These are phyloP conservation scores for Caenorhabditis parvicauda DNA, from an alignment of 2,888 invertebrate genomes.

Conservation along the genomic window DNA sequence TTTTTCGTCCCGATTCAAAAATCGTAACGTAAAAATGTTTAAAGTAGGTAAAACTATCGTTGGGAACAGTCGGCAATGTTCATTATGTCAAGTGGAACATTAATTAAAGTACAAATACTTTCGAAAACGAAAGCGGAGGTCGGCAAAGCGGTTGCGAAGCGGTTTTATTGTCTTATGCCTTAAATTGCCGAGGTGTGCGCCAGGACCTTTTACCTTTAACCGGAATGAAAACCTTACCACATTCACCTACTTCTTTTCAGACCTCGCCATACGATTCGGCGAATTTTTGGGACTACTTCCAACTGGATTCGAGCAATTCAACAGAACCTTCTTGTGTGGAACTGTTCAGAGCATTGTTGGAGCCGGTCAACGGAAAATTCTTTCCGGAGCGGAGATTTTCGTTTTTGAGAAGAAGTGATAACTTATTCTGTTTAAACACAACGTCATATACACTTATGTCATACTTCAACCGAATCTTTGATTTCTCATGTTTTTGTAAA, in stretches of 20 bases:
- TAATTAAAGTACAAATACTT: too few relatives aligned
- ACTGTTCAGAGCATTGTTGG: conserved; percentile 57
- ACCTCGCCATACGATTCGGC: conserved; percentile 20
- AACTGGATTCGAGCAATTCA: conserved; percentile 56
- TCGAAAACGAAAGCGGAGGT: too few relatives aligned
- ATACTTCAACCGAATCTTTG: too few relatives aligned
- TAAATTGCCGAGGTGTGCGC: too few relatives aligned
- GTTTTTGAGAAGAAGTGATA: conserved; percentile 43
- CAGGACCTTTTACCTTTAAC: conserved; percentile 13
- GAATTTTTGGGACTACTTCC: conserved; percentile 54
- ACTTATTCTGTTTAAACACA: conserved; percentile 1
- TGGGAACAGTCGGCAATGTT: not conserved
- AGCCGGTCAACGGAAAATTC: conserved; percentile 55
- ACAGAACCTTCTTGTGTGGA: conserved; percentile 54
- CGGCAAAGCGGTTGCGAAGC: too few relatives aligned
- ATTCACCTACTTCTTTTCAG: conserved; percentile 17
- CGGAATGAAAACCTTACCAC: conserved; percentile 23
- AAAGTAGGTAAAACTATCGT: not conserved
- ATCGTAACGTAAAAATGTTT: not conserved
- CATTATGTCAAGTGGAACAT: too few relatives aligned
- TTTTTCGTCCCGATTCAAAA: conserved; percentile 1
- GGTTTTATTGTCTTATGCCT: too few relatives aligned
- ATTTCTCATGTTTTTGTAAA: too few relatives aligned
- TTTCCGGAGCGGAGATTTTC: conserved; percentile 56
- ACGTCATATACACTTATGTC: too few relatives aligned